Percentiles rank a stretch among this genome's conserved stretches.
Evolutionary conservation across 1,140 invertebrate genomes (phyloP).

Genomic region (Sminthurinus signatus): DNA sequence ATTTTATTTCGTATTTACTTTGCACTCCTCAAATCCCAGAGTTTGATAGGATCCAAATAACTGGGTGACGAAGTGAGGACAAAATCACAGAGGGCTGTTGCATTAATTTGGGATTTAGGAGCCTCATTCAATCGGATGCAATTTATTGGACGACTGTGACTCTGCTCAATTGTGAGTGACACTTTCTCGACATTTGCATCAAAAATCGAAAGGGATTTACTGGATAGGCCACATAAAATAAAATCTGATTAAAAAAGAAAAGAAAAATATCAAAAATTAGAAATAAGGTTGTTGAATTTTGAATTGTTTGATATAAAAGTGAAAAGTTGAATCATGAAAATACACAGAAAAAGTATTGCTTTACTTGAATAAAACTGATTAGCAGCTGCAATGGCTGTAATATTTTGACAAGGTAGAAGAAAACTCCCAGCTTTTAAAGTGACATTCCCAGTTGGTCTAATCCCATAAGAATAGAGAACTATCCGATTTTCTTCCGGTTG

Average conservation of each 20-base stretch:
- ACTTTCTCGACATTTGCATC: conserved; percentile 31
- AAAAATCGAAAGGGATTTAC: conserved; percentile 22
- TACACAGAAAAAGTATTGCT: too few species aligned
- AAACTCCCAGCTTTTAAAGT: conserved; percentile 26
- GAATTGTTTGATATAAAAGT: too few species aligned
- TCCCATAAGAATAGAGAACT: conserved; percentile 24
- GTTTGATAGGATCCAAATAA: conserved; percentile 27
- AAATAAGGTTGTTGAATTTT: too few species aligned
- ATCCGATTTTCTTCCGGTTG: conserved; percentile 34
- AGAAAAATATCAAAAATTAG: neutral
- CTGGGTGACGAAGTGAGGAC: conserved; percentile 24
- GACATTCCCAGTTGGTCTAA: neutral
- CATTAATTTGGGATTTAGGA: conserved; percentile 13
- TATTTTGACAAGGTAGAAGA: conserved; percentile 20
- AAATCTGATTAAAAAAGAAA: conserved; percentile 24
- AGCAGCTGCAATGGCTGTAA: conserved; percentile 31
- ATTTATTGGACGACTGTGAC: conserved; percentile 23
- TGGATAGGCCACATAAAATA: conserved; percentile 27
- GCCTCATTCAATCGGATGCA: conserved; percentile 36
- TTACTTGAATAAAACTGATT: conserved; percentile 38
- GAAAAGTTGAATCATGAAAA: too few species aligned
- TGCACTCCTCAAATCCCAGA: conserved; percentile 34
- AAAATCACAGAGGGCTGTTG: conserved; percentile 19
- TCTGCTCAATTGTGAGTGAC: conserved; percentile 10
- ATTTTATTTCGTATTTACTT: conserved; percentile 16